A percentile compares a stretch with the other conserved stretches of the same genome.
These are phyloP conservation scores for Petaurus breviceps DNA, from an alignment of 2,113 vertebrate genomes.

Conservation along the genomic window DNA sequence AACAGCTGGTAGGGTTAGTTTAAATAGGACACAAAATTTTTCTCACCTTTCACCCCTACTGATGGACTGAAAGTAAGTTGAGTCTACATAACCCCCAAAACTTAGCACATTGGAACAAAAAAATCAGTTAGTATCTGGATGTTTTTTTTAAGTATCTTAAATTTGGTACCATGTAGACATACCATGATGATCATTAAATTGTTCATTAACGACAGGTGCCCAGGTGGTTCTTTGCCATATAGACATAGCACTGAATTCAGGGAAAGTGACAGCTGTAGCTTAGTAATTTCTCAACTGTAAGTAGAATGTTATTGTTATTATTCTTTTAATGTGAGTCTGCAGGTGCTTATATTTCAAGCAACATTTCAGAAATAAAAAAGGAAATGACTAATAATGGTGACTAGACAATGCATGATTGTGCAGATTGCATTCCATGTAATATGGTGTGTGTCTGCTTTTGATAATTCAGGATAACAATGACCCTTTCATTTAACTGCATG, in stretches of 20 bases:
- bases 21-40: background rate
- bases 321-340: constrained; percentile 24
- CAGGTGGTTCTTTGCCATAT: background rate
- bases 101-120: background rate
- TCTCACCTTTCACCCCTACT: background rate
- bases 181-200: background rate
- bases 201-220: background rate
- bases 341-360: background rate
- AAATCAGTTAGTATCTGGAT: background rate
- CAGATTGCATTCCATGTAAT: background rate
- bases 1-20: background rate
- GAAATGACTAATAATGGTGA: constrained; percentile 24
- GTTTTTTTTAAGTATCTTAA: background rate
- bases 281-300: constrained; percentile 31
- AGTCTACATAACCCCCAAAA: background rate
- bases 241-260: background rate
- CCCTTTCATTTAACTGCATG: constrained; percentile 52
- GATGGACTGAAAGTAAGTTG: background rate
- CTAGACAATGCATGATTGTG: constrained; percentile 40
- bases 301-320: background rate
- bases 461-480: background rate
- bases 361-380: constrained; percentile 1
- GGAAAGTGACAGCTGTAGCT: constrained; percentile 27
- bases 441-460: background rate
- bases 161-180: background rate